Evolutionary conservation across 2,797 vertebrate genomes (phyloP).

Genomic region (Bovichtus diacanthus): DNA sequence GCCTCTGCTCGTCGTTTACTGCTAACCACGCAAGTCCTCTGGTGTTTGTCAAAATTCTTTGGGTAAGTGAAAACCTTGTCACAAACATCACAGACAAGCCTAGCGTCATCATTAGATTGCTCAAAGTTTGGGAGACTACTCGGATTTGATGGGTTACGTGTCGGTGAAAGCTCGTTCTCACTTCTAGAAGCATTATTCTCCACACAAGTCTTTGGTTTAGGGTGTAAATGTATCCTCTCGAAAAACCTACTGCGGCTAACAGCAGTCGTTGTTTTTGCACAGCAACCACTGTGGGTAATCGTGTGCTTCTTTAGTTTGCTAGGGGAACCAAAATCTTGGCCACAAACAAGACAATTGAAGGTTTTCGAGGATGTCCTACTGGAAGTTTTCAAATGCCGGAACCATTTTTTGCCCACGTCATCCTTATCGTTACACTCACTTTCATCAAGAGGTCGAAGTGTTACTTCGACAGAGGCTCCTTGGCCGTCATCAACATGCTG

Average conservation of each 20-base stretch:
- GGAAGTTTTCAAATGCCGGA: conserved; percentile 8
- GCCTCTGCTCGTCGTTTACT: conserved; percentile 21
- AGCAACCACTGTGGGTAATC: not conserved
- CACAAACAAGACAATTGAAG: conserved; percentile 35
- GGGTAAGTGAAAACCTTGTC: conserved; percentile 32
- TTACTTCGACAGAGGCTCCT: conserved; percentile 44
- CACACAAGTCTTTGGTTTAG: not conserved
- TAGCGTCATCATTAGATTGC: not conserved
- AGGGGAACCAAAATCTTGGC: conserved; percentile 20
- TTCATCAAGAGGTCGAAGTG: conserved; percentile 42
- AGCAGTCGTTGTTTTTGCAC: not conserved
- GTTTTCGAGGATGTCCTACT: conserved; percentile 14
- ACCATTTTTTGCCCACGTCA: not conserved
- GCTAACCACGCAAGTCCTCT: conserved; percentile 21
- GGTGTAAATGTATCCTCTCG: conserved; percentile 18
- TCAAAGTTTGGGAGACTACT: conserved; percentile 5
- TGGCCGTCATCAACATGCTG: conserved; percentile 11
- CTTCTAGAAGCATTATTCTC: not conserved
- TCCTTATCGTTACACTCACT: conserved; percentile 20
- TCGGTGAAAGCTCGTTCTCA: not conserved
- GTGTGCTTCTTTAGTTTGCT: conserved; percentile 34
- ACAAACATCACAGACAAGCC: conserved; percentile 34
- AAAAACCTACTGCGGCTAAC: conserved; percentile 9
- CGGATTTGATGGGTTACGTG: not conserved
- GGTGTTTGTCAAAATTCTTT: conserved; percentile 49